Percentiles rank a stretch among this genome's conserved stretches.
Evolutionary conservation across 1,140 invertebrate species (phyloP).

Genomic region (Physella acuta): DNA sequence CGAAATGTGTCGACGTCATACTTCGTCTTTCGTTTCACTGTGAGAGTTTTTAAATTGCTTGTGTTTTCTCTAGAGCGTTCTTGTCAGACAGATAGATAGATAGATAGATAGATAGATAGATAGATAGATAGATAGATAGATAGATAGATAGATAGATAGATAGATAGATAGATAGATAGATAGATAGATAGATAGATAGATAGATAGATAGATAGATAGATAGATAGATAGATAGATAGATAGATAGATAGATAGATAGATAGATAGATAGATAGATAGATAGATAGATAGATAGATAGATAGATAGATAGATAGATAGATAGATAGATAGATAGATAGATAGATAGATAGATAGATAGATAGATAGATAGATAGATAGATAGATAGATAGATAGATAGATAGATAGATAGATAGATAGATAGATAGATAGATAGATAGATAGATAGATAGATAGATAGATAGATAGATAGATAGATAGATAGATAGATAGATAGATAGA

Average conservation of each 20-base stretch:
- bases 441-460: neutral
- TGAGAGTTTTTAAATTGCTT: too few species aligned
- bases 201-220: neutral
- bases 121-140: too few species aligned
- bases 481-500: neutral
- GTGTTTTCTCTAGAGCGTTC: too few species aligned
- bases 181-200: neutral
- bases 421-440: neutral
- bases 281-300: neutral
- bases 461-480: neutral
- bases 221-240: neutral
- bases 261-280: neutral
- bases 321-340: neutral
- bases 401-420: neutral
- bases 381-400: neutral
- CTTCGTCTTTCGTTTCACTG: too few species aligned
- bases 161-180: neutral
- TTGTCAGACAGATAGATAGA: too few species aligned
- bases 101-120: too few species aligned
- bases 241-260: neutral
- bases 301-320: neutral
- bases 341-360: neutral
- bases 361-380: neutral
- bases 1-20: too few species aligned
- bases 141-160: too few species aligned